These are phyloP conservation scores for Unio delphinus DNA, from an alignment of 2,888 invertebrate genomes.

Conservation along the genomic window DNA sequence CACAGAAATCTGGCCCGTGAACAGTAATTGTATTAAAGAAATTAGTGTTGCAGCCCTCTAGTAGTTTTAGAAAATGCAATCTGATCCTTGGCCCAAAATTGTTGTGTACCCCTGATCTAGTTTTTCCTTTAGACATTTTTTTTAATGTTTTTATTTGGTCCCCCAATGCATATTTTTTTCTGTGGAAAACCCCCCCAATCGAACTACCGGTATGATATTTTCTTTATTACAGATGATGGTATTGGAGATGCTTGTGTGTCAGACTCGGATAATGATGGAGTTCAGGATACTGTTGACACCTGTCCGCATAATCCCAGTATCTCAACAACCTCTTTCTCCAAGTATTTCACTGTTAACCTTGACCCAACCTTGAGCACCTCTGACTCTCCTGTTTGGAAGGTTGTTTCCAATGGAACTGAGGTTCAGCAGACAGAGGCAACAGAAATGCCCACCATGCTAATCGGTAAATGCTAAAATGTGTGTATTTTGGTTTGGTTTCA, in stretches of 20 bases:
- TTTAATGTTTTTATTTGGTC: too few species aligned
- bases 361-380: conserved; percentile 23
- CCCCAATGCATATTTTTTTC: too few species aligned
- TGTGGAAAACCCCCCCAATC: too few species aligned
- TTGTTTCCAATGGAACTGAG: conserved; percentile 37
- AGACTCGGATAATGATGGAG: conserved; percentile 87
- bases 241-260: conserved; percentile 87
- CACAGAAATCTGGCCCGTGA: too few species aligned
- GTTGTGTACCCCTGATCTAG: too few species aligned
- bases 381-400: conserved; percentile 29
- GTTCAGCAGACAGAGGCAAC: conserved; percentile 41
- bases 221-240: conserved; percentile 73
- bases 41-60: too few species aligned
- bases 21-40: too few species aligned
- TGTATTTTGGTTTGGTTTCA: background rate
- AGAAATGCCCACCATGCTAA: conserved; percentile 46
- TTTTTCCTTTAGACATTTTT: too few species aligned
- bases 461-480: conserved; percentile 33
- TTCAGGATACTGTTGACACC: conserved; percentile 85
- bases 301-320: conserved; percentile 75
- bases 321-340: conserved; percentile 22
- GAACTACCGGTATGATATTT: too few species aligned
- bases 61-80: too few species aligned
- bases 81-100: too few species aligned
- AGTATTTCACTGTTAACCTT: conserved; percentile 31